These are phyloP conservation scores for Solenopsis invicta DNA, from an alignment of 1,140 invertebrate species.

Conservation along the genomic window DNA sequence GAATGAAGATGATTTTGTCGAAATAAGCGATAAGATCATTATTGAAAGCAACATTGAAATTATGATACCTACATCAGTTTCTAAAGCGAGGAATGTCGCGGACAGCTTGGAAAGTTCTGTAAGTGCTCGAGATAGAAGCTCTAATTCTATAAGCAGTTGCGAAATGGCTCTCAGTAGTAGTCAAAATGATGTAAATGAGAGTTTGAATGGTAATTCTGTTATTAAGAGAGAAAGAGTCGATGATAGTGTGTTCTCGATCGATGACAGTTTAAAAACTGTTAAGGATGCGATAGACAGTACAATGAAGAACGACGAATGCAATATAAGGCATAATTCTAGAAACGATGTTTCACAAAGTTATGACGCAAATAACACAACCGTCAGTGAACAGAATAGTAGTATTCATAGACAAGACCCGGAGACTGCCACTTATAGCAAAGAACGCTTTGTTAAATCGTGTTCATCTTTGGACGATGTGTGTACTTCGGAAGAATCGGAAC, in stretches of 20 bases:
- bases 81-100: slow-evolving; percentile 75
- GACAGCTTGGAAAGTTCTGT: slow-evolving; percentile 75
- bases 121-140: slow-evolving; percentile 81
- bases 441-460: slow-evolving; percentile 67
- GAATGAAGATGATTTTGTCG: slow-evolving; percentile 40
- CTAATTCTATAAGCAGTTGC: slow-evolving; percentile 86
- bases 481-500: slow-evolving; percentile 60
- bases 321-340: slow-evolving; percentile 15
- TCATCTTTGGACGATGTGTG: slow-evolving; percentile 72
- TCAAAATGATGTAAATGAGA: slow-evolving; percentile 82
- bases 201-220: slow-evolving; percentile 76
- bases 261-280: slow-evolving; percentile 57
- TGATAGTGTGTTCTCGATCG: slow-evolving; percentile 53
- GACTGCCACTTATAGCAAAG: slow-evolving; percentile 43
- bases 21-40: slow-evolving; percentile 26
- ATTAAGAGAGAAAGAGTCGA: slow-evolving; percentile 70
- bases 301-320: slow-evolving; percentile 59
- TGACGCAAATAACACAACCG: slow-evolving; percentile 18
- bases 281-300: slow-evolving; percentile 45
- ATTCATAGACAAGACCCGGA: slow-evolving; percentile 13
- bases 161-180: slow-evolving; percentile 85
- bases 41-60: slow-evolving; percentile 84
- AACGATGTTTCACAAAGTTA: slow-evolving; percentile 39
- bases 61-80: slow-evolving; percentile 83
- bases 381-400: slow-evolving; percentile 46